Base-by-base conservation (phyloP, 2,797 vertebrate genomes). In the Tenualosa thibaudeaui region DNA sequence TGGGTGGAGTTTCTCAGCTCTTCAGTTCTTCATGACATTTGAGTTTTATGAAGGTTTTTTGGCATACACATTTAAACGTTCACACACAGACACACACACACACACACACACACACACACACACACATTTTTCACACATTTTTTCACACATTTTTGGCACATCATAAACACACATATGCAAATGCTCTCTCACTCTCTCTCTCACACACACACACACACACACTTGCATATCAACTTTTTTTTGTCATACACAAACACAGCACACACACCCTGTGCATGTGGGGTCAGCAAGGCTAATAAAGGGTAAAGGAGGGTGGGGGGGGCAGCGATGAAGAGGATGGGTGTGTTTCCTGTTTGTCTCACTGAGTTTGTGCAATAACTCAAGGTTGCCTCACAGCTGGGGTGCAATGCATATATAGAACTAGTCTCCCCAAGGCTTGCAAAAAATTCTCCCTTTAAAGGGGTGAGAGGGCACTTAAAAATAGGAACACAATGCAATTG, bases 1-100 rank as follows among this genome's bases (percentile, higher is more conserved):
- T 82, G 82, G 87, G 83, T 84, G 82, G 87, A 85, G 81, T 85
- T 85, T 89, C 87, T 62, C 22, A 19, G 17, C 17, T 56, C 54
- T 87, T 82, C 83, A 81, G 86, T 89, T 87, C 84, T 88, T 83
- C 78, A 84, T 84, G 81, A 88, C 82, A 81, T 84, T 86, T 85
- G 83, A 49, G 10, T 54, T 65, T 54, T 40, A 82, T 51, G 56
- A 22, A n/a, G 19, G 4, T 58, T 71, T 71, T 71, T 71, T 71
- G 2, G 3, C 12, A 37, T 5, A 37, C 15, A 62, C 24, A 60
- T 6, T 22, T 19, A 26, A n/a, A 62, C 60, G 26, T n/a, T 26
- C n/a, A 26, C 60, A 24, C 22, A 24, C 22, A 62, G n/a, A 24
- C 60, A 26, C 60, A 26, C 60, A 60, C 58, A 60, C 58, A 60